Base-by-base conservation (phyloP, 2,888 invertebrate species). In the Catocala nupta region DNA sequence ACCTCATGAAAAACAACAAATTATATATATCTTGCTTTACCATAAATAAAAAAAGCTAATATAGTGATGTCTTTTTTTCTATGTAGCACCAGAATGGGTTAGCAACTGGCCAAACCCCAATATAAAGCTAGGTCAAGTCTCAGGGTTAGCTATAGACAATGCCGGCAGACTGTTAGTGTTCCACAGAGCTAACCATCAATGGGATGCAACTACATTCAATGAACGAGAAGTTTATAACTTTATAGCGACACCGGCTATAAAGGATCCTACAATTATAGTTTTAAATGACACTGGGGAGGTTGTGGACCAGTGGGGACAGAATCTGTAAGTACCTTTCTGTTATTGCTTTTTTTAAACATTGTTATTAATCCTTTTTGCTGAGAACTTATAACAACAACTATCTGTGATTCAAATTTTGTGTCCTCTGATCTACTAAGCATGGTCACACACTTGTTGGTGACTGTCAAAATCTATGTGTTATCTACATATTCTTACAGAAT, bases 91-190 rank as follows among this genome's bases (percentile, higher is more conserved):
- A 72, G 85, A 94, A 66, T 95, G 94, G 85, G 94, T 95, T 49
- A 85, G 86, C 16, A 84, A 92, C 62, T 96, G 96, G 96, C 96
- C 96, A 0, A 90, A 92, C 52, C 81, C 90, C 3, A 73, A 86
- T 5, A 85, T 95, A 2, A 92, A 91, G 68, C 77, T 96, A 63
- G 98, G 98, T 1, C 97, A 98, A 85, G 96, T 98, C 1, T 96
- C 97, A 0, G 98, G 97, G 5, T 96, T 99, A 1, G 96, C 97
- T 5, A 92, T 98, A 12, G 97, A 98, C 84, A 93, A 91, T 2
- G 83, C 92, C n/a, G 97, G 97, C 0, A 95, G 96, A 67, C 93
- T 98, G 10, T 95, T 96, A 11, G 95, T 98, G 45, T 98, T 99
- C 85, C 98, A 99, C 88, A 95, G 99, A 71, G 97, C 96, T 0